Conservation (phyloP, 1,140 invertebrate genomes). For the Cyrtorhinus lividipennis region DNA sequence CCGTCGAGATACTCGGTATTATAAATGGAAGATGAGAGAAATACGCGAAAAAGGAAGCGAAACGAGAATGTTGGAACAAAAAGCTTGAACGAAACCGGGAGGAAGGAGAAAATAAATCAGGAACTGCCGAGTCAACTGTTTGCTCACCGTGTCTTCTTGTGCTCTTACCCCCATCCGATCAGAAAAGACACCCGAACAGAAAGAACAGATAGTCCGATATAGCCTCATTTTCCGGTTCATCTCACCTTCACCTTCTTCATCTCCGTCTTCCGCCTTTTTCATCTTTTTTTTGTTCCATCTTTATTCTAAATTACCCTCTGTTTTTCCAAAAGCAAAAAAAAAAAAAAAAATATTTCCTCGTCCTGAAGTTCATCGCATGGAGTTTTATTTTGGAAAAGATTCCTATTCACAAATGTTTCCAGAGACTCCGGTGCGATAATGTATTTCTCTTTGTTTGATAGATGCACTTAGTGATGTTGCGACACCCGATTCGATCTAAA, state of each 20-base stretch:
- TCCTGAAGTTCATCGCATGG: no score
- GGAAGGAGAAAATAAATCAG: conserved; percentile 1
- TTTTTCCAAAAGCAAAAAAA: no score
- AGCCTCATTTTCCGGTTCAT: conserved; percentile 4
- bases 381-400: no score
- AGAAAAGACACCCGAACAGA: conserved; percentile 6
- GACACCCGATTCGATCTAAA: no score
- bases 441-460: no score
- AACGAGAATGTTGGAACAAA: not conserved
- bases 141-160: not conserved
- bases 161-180: not conserved
- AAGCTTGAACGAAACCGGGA: not conserved
- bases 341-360: no score
- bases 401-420: no score
- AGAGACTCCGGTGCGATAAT: no score
- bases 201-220: conserved; percentile 6
- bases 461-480: no score
- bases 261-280: not conserved
- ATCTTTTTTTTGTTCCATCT: not conserved
- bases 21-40: no score
- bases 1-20: no score
- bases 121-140: conserved; percentile 9
- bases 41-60: not conserved
- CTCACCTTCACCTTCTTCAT: not conserved
- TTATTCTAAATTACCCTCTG: no score